Percentiles rank a stretch among this genome's conserved stretches.
Conservation (phyloP, 2,888 invertebrate species). For the Nezara viridula region DNA sequence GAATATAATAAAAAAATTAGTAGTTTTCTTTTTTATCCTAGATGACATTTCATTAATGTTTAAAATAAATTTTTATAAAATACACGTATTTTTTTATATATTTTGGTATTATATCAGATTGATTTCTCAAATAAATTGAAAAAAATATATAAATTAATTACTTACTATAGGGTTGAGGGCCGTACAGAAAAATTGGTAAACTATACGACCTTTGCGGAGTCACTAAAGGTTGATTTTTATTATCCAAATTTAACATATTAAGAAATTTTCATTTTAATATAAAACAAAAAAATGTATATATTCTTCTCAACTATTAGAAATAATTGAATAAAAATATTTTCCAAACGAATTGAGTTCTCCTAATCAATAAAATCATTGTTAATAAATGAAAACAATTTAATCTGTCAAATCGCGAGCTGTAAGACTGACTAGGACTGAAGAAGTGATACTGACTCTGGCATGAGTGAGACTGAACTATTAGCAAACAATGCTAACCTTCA, state of each 20-base stretch:
- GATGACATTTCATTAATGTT: background rate
- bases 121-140: background rate
- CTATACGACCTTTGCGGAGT: conserved; percentile 66
- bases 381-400: background rate
- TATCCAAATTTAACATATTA: conserved; percentile 40
- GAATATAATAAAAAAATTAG: too few relatives aligned
- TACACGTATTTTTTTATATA: too few relatives aligned
- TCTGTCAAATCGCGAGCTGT: background rate
- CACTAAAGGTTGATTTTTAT: conserved; percentile 61
- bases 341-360: too few relatives aligned
- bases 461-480: conserved; percentile 52
- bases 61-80: background rate
- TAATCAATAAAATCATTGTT: background rate
- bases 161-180: conserved; percentile 84
- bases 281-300: background rate
- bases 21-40: too few relatives aligned
- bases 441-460: background rate
- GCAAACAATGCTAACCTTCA: conserved; percentile 59
- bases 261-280: background rate
- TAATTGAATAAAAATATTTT: background rate
- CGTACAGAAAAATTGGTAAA: conserved; percentile 77
- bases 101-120: background rate
- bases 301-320: background rate
- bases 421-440: background rate
- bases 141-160: conserved; percentile 66